Percentiles rank a stretch among this genome's conserved stretches.
phyloP scores from a whole-genome alignment of 2,888 invertebrate genomes.

The Parnassius mnemosyne region DNA sequence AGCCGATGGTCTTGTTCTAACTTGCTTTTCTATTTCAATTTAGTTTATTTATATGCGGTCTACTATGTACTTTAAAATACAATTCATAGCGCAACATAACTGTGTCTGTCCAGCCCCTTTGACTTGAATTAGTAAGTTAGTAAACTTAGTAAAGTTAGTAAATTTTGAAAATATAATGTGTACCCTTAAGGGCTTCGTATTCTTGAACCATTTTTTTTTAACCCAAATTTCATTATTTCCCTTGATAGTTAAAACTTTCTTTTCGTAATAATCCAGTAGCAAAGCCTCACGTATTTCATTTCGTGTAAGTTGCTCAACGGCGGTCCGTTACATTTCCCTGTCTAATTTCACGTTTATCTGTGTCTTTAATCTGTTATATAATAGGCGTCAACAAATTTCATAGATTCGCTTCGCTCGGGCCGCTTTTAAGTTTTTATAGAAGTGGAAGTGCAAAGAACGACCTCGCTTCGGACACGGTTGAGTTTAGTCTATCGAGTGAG shows the following conservation, averaged over 20 bases:
- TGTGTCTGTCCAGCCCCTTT: too few species aligned
- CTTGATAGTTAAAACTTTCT: not conserved
- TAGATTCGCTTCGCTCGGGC: constrained; percentile 19
- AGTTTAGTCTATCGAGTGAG: not conserved
- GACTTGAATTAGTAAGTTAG: too few species aligned
- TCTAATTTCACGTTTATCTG: constrained; percentile 22
- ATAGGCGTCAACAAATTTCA: constrained; percentile 11
- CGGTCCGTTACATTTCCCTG: constrained; percentile 4
- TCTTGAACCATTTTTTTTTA: too few species aligned
- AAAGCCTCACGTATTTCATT: constrained; percentile 6
- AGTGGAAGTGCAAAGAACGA: constrained; percentile 9
- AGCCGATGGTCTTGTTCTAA: too few species aligned
- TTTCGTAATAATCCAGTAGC: not conserved
- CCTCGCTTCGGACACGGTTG: constrained; percentile 21
- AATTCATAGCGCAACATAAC: too few species aligned
- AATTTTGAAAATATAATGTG: too few species aligned
- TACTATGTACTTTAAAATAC: too few species aligned
- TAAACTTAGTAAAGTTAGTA: too few species aligned
- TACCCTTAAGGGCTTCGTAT: too few species aligned
- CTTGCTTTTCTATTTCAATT: too few species aligned
- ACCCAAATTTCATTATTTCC: not conserved
- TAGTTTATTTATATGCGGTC: too few species aligned
- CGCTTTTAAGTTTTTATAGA: constrained; percentile 10
- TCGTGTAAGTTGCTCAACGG: not conserved
- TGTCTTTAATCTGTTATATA: constrained; percentile 14